A percentile compares a stretch with the other conserved stretches of the same genome.
These are phyloP conservation scores for Papilio elwesi DNA, from an alignment of 2,888 invertebrate genomes.

Conservation along the genomic window DNA sequence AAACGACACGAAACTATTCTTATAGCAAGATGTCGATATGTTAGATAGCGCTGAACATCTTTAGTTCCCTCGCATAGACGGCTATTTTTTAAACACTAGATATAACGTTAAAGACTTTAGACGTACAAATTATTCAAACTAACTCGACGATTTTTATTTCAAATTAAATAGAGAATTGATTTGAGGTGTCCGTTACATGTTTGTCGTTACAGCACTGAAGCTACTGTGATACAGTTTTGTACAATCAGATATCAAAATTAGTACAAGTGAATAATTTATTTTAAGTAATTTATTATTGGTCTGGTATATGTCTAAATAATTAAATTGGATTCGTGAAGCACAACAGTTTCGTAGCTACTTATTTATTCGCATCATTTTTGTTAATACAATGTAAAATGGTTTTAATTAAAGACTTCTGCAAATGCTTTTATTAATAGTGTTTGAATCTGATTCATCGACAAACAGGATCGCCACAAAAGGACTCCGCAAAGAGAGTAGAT, in stretches of 20 bases:
- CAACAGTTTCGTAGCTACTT: conserved; percentile 22
- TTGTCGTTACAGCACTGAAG: conserved; percentile 12
- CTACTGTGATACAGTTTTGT: conserved; percentile 21
- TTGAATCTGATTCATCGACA: background rate
- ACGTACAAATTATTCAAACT: background rate
- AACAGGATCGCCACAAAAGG: background rate
- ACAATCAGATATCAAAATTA: conserved; percentile 17
- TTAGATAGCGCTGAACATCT: too few relatives aligned
- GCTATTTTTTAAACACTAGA: too few relatives aligned
- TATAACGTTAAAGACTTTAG: too few relatives aligned
- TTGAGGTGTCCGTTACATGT: background rate
- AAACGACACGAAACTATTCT: too few relatives aligned
- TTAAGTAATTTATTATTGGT: conserved; percentile 4
- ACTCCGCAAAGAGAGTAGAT: too few relatives aligned
- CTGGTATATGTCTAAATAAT: background rate
- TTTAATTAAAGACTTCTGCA: conserved; percentile 25
- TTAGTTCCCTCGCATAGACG: too few relatives aligned
- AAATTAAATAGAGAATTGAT: background rate
- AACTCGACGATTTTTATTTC: background rate
- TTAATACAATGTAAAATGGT: conserved; percentile 19
- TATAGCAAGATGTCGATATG: too few relatives aligned
- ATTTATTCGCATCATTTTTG: conserved; percentile 23
- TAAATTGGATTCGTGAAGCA: background rate
- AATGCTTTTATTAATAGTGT: conserved; percentile 23
- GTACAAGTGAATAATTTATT: background rate